Percentiles rank a stretch among this genome's conserved stretches.
These are phyloP conservation scores for Alosa sapidissima DNA, from an alignment of 2,797 vertebrate genomes.

Conservation along the genomic window DNA sequence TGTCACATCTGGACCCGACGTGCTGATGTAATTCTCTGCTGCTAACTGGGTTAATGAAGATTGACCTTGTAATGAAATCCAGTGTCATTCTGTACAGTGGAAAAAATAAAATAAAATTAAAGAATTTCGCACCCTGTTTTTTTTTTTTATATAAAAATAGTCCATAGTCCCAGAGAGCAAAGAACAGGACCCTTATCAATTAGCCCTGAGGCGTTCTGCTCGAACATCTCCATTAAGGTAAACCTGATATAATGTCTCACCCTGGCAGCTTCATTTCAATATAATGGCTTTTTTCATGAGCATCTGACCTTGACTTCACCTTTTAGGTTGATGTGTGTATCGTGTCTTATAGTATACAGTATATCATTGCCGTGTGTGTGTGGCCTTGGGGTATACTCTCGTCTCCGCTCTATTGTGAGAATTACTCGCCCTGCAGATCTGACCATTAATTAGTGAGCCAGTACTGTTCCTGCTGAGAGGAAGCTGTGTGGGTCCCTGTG, in stretches of 20 bases:
- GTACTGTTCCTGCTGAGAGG: neutral
- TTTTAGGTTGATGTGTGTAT: neutral
- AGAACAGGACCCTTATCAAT: neutral
- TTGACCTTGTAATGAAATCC: neutral
- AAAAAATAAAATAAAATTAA: neutral
- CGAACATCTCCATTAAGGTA: neutral
- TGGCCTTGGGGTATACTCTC: neutral
- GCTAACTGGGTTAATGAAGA: neutral
- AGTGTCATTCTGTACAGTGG: neutral
- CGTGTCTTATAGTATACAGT: neutral
- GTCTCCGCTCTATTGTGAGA: neutral
- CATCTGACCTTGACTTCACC: neutral
- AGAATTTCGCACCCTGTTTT: neutral
- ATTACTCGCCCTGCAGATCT: neutral
- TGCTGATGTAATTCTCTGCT: neutral
- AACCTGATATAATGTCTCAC: neutral
- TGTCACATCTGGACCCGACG: neutral
- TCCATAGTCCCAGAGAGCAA: neutral
- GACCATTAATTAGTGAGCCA: slow-evolving; percentile 26
- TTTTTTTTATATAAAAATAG: neutral
- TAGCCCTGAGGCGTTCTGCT: neutral
- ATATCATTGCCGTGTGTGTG: neutral
- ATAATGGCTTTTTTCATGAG: neutral
- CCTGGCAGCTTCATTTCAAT: neutral
- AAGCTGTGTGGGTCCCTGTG: slow-evolving; percentile 30